Evolutionary conservation across 2,113 vertebrate genomes (phyloP).

Genomic region (Suricata suricatta): DNA sequence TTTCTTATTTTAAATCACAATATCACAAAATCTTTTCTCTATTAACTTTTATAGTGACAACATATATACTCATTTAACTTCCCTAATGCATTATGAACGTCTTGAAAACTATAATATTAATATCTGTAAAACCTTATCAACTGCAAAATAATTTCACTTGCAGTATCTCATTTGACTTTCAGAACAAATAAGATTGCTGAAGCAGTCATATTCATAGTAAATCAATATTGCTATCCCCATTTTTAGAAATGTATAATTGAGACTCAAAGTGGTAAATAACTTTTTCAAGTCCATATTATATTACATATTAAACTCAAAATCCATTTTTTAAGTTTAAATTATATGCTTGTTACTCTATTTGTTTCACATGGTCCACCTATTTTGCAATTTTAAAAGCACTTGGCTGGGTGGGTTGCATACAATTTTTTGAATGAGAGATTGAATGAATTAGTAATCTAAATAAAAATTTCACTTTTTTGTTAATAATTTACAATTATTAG

Average conservation of each 20-base stretch:
- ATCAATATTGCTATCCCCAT: neutral
- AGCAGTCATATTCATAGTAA: neutral
- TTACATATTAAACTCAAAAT: neutral
- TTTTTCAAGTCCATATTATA: neutral
- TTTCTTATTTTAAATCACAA: neutral
- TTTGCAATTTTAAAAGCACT: neutral
- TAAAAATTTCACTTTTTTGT: neutral
- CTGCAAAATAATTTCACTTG: neutral
- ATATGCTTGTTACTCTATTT: neutral
- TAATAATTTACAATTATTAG: neutral
- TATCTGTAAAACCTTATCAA: neutral
- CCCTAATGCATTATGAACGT: neutral
- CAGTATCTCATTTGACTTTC: neutral
- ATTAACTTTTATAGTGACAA: neutral
- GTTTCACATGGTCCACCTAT: neutral
- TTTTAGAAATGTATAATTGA: neutral
- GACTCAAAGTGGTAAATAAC: neutral
- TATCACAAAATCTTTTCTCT: neutral
- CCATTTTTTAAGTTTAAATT: neutral
- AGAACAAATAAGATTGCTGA: neutral
- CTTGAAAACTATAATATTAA: neutral
- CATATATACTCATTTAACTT: neutral
- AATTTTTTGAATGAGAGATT: neutral
- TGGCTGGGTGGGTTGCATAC: neutral
- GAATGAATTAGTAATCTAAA: neutral